A percentile compares a stretch with the other conserved stretches of the same genome.
Conservation (phyloP, 2,888 invertebrate genomes). For the Dinocampus coccinellae region DNA sequence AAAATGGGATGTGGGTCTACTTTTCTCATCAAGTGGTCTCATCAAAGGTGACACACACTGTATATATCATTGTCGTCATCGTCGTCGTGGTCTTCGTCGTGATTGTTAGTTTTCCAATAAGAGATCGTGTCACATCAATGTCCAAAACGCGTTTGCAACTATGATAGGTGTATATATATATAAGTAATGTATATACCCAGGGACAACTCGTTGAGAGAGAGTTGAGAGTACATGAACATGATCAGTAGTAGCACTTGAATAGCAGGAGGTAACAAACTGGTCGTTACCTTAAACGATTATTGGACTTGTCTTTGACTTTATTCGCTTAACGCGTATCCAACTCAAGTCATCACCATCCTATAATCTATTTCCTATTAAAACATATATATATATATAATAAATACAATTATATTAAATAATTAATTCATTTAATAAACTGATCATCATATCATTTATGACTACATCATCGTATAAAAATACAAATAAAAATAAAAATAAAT, state of each 20-base stretch:
- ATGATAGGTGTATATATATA: not conserved
- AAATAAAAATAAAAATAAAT: too few species aligned
- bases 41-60: not conserved
- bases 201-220: not conserved
- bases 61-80: not conserved
- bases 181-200: not conserved
- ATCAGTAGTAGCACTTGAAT: not conserved
- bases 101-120: conserved; percentile 1
- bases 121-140: not conserved
- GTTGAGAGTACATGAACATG: not conserved
- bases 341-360: not conserved
- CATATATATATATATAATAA: not conserved
- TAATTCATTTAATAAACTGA: too few species aligned
- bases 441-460: too few species aligned
- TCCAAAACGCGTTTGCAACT: not conserved
- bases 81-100: not conserved
- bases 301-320: conserved; percentile 10
- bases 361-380: not conserved
- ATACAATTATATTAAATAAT: too few species aligned
- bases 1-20: not conserved
- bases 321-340: not conserved
- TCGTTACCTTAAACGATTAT: conserved; percentile 25
- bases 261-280: conserved; percentile 7
- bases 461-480: too few species aligned
- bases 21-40: not conserved